Conservation (phyloP, 1,140 invertebrate genomes). For the Atta cephalotes region DNA sequence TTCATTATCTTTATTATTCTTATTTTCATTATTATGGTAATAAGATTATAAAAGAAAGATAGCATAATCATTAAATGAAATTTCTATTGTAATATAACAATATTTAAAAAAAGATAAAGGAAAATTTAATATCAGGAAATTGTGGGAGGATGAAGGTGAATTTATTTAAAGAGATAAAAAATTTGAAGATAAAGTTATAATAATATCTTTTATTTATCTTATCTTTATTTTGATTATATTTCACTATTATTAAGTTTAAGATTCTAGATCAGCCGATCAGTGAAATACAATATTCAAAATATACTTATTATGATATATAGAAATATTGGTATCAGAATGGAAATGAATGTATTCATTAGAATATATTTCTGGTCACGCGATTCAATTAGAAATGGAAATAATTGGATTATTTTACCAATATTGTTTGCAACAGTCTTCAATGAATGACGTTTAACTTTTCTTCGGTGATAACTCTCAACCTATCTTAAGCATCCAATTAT, state of each 20-base stretch:
- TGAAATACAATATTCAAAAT: neutral
- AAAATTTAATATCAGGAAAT: slow-evolving; percentile 35
- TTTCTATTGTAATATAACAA: slow-evolving; percentile 19
- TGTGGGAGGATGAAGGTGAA: neutral
- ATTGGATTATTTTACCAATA: slow-evolving; percentile 54
- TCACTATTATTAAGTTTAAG: neutral
- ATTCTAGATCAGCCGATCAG: too few relatives aligned
- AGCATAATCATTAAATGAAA: slow-evolving; percentile 27
- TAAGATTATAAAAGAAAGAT: slow-evolving; percentile 4
- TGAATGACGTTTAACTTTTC: slow-evolving; percentile 52
- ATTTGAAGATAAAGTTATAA: neutral
- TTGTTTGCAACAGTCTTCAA: slow-evolving; percentile 48
- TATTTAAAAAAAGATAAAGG: slow-evolving; percentile 25
- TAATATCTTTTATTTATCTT: neutral
- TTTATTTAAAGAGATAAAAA: slow-evolving; percentile 9
- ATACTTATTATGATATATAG: neutral
- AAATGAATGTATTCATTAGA: neutral
- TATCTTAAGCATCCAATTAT: slow-evolving; percentile 59
- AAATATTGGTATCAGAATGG: neutral
- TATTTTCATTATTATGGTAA: slow-evolving; percentile 16
- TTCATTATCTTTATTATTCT: slow-evolving; percentile 20
- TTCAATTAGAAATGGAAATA: slow-evolving; percentile 48
- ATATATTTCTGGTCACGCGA: slow-evolving; percentile 16
- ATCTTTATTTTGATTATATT: neutral
- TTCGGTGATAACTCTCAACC: slow-evolving; percentile 49